A percentile compares a stretch with the other conserved stretches of the same genome.
Conservation (phyloP, 2,797 vertebrate species). For the Sebastiscus tertius region DNA sequence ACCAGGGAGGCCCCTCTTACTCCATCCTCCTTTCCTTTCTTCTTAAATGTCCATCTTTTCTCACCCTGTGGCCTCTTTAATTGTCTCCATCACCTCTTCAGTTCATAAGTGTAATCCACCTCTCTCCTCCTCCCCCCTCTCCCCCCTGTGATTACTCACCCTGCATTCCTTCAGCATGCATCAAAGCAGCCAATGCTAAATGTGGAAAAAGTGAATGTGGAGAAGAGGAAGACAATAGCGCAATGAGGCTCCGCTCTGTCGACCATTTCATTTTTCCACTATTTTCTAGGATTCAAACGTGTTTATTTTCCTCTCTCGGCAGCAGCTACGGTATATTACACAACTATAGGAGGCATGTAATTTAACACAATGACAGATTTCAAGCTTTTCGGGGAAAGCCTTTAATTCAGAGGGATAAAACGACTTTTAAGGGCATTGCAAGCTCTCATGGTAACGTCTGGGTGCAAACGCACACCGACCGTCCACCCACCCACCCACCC, state of each 20-base stretch:
- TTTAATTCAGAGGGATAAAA: conserved; percentile 54
- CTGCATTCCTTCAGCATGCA: conserved; percentile 79
- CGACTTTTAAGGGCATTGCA: conserved; percentile 57
- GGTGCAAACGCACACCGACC: conserved; percentile 45
- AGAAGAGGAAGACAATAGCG: conserved; percentile 71
- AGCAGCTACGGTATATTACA: conserved; percentile 28
- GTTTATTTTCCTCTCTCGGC: conserved; percentile 47
- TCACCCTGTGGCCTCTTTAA: conserved; percentile 80
- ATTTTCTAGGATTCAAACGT: conserved; percentile 57
- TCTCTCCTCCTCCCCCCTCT: conserved; percentile 35
- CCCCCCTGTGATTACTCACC: conserved; percentile 77
- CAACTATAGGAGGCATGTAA: conserved; percentile 28
- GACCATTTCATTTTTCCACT: conserved; percentile 73
- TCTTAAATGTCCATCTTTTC: conserved; percentile 76
- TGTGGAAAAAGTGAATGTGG: conserved; percentile 85
- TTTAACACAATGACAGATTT: conserved; percentile 58
- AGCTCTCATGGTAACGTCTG: conserved; percentile 48
- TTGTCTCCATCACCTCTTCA: conserved; percentile 79
- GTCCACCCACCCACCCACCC: conserved; percentile 41
- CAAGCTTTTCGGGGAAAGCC: conserved; percentile 22
- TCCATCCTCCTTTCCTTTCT: conserved; percentile 59
- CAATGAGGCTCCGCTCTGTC: conserved; percentile 68
- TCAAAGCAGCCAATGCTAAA: conserved; percentile 82
- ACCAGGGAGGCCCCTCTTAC: conserved; percentile 68
- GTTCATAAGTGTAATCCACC: conserved; percentile 75